A percentile compares a stretch with the other conserved stretches of the same genome.
Conservation (phyloP, 2,797 vertebrate genomes). For the Hoplostethus mediterraneus region DNA sequence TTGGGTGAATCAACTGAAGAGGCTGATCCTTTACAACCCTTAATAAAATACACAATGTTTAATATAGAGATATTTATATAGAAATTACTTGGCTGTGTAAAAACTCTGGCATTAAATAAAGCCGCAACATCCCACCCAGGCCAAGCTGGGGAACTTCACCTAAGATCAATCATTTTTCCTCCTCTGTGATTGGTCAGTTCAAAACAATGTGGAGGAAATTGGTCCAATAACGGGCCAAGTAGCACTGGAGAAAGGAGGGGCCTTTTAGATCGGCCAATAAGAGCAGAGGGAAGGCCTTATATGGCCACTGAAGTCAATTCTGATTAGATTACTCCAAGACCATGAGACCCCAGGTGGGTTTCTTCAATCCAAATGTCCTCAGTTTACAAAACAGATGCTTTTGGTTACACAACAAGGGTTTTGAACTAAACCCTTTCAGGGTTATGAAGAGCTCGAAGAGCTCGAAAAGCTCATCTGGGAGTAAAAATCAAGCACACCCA, state of each 20-base stretch:
- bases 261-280: constrained; percentile 40
- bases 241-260: constrained; percentile 50
- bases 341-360: neutral
- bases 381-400: neutral
- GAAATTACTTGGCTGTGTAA: constrained; percentile 49
- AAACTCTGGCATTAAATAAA: neutral
- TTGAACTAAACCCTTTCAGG: neutral
- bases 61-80: constrained; percentile 23
- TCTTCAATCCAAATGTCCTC: neutral
- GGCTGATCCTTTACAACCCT: neutral
- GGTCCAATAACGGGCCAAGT: constrained; percentile 53
- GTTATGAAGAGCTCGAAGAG: neutral
- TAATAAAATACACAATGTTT: constrained; percentile 54
- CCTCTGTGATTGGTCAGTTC: constrained; percentile 44
- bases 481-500: neutral
- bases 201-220: constrained; percentile 1
- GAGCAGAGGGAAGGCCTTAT: constrained; percentile 30
- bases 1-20: neutral
- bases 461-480: neutral
- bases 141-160: neutral
- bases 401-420: neutral
- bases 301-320: neutral
- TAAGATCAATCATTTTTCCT: neutral
- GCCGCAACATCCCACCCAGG: neutral
- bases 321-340: constrained; percentile 11